Evolutionary conservation across 1,140 invertebrate species (phyloP).

Genomic region (Sycophaga agraensis): DNA sequence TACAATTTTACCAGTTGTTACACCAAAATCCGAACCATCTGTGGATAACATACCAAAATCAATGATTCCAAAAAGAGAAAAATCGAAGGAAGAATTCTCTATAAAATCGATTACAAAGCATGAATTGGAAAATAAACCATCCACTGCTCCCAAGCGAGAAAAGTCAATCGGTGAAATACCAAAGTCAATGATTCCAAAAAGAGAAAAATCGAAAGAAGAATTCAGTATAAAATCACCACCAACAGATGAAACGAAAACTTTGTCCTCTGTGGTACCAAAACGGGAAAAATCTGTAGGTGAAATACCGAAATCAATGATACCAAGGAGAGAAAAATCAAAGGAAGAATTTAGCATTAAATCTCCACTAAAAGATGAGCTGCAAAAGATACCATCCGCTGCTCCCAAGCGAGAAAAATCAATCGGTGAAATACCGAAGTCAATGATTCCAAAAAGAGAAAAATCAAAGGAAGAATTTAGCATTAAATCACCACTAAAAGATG

Average conservation of each 20-base stretch:
- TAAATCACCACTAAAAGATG: neutral
- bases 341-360: slow-evolving; percentile 24
- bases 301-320: slow-evolving; percentile 21
- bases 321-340: slow-evolving; percentile 17
- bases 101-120: slow-evolving; percentile 4
- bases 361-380: neutral
- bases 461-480: slow-evolving; percentile 2
- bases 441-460: slow-evolving; percentile 3
- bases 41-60: slow-evolving; percentile 20
- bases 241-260: neutral
- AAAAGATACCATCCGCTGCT: neutral
- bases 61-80: slow-evolving; percentile 23
- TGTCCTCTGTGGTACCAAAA: neutral
- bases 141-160: neutral
- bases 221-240: slow-evolving; percentile 7
- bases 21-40: slow-evolving; percentile 1
- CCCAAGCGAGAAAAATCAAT: slow-evolving; percentile 6
- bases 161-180: slow-evolving; percentile 5
- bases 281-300: neutral
- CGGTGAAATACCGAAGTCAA: slow-evolving; percentile 15
- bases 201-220: slow-evolving; percentile 14
- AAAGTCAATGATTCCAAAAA: neutral
- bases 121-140: neutral
- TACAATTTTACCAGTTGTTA: neutral
- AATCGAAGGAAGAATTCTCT: slow-evolving; percentile 23